These are phyloP conservation scores for Antheraea assamensis DNA, from an alignment of 2,888 invertebrate species.

Conservation along the genomic window DNA sequence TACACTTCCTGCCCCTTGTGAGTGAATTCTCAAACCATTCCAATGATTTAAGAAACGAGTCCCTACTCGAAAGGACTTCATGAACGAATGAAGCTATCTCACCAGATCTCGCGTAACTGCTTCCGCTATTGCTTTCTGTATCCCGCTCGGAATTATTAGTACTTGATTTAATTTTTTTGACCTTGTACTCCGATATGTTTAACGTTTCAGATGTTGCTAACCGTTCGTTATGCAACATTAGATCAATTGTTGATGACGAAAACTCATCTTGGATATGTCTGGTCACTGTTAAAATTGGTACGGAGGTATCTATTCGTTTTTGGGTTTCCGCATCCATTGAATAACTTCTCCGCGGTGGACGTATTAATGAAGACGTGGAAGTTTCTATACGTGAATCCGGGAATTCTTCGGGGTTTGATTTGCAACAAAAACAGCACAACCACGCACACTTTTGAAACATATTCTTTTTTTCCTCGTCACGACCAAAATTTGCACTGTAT, in stretches of 20 bases:
- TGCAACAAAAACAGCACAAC: conserved; percentile 56
- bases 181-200: conserved; percentile 34
- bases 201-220: conserved; percentile 47
- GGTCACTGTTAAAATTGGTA: conserved; percentile 41
- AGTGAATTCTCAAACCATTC: conserved; percentile 79
- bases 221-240: conserved; percentile 58
- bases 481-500: conserved; percentile 46
- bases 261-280: conserved; percentile 51
- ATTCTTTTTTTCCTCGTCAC: conserved; percentile 40
- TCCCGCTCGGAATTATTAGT: conserved; percentile 39
- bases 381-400: conserved; percentile 49
- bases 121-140: conserved; percentile 48
- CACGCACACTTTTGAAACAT: conserved; percentile 48
- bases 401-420: conserved; percentile 39
- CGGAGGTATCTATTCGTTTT: conserved; percentile 27
- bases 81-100: conserved; percentile 75
- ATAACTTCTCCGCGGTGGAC: conserved; percentile 61
- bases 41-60: conserved; percentile 71
- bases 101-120: conserved; percentile 67
- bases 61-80: conserved; percentile 70
- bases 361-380: conserved; percentile 58
- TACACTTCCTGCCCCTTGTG: conserved; percentile 69
- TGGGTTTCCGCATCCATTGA: conserved; percentile 48
- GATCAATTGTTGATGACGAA: conserved; percentile 57
- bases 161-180: conserved; percentile 37